phyloP scores from a whole-genome alignment of 2,113 vertebrate genomes.

The Rhinopithecus roxellana region DNA sequence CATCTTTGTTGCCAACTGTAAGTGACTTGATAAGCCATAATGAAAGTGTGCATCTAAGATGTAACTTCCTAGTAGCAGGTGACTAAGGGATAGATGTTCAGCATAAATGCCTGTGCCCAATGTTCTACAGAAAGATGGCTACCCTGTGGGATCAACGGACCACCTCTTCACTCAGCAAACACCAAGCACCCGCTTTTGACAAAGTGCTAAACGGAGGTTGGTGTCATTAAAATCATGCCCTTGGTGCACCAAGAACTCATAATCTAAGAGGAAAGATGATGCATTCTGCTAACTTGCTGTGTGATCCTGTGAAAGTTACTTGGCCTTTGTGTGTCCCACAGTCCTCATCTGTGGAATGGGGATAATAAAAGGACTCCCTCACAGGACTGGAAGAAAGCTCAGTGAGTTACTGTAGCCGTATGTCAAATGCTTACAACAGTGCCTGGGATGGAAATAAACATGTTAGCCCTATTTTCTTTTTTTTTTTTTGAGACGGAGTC shows the following conservation, averaged over 20 bases:
- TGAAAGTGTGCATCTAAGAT: not conserved
- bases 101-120: not conserved
- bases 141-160: rapidly evolving
- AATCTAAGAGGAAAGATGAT: not conserved
- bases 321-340: not conserved
- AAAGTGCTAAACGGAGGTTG: not conserved
- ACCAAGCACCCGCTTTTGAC: not conserved
- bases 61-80: not conserved
- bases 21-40: not conserved
- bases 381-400: not conserved
- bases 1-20: not conserved
- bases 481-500: too few species aligned
- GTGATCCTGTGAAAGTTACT: too few species aligned
- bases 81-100: not conserved
- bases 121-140: not conserved
- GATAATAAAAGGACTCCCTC: not conserved
- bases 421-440: not conserved
- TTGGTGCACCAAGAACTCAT: not conserved
- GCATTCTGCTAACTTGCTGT: too few species aligned
- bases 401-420: not conserved
- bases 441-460: too few species aligned
- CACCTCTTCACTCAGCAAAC: not conserved
- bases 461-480: not conserved
- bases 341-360: not conserved
- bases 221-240: rapidly evolving